phyloP scores from a whole-genome alignment of 2,113 vertebrate genomes.

The Clarias macrocephalus region DNA sequence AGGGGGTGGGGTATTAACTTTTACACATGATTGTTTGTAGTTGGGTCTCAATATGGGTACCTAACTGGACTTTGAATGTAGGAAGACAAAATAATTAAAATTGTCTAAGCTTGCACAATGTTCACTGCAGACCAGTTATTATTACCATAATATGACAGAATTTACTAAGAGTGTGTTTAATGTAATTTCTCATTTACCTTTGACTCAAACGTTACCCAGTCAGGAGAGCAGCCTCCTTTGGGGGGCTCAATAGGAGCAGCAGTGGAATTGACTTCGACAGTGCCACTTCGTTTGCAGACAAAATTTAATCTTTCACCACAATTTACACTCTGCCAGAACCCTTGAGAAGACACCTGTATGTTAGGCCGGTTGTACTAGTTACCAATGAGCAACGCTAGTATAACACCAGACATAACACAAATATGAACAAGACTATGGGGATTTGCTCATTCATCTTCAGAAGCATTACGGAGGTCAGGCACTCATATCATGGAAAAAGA shows the following conservation, averaged over 20 bases:
- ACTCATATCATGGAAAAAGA: background rate
- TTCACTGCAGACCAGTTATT: background rate
- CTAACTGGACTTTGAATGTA: background rate
- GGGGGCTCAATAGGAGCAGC: conserved; percentile 67
- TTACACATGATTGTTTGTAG: too few relatives aligned
- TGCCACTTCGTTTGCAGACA: conserved; percentile 83
- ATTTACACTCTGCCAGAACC: conserved; percentile 63
- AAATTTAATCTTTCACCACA: conserved; percentile 79
- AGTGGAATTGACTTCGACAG: conserved; percentile 77
- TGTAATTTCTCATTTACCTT: conserved; percentile 65
- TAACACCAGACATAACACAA: background rate
- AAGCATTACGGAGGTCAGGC: background rate
- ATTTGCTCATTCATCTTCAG: background rate
- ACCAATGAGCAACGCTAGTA: background rate
- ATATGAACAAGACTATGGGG: background rate
- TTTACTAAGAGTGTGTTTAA: background rate
- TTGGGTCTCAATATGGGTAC: too few relatives aligned
- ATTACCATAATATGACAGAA: background rate
- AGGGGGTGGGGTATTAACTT: too few relatives aligned
- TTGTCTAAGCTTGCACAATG: background rate
- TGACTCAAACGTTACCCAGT: conserved; percentile 78
- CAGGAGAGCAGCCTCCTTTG: conserved; percentile 77
- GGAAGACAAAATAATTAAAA: background rate
- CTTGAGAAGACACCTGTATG: conserved; percentile 11
- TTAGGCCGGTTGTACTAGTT: background rate